Percentiles rank a stretch among this genome's conserved stretches.
Evolutionary conservation across 2,888 invertebrate genomes (phyloP).

Genomic region (Anticlea derivata): DNA sequence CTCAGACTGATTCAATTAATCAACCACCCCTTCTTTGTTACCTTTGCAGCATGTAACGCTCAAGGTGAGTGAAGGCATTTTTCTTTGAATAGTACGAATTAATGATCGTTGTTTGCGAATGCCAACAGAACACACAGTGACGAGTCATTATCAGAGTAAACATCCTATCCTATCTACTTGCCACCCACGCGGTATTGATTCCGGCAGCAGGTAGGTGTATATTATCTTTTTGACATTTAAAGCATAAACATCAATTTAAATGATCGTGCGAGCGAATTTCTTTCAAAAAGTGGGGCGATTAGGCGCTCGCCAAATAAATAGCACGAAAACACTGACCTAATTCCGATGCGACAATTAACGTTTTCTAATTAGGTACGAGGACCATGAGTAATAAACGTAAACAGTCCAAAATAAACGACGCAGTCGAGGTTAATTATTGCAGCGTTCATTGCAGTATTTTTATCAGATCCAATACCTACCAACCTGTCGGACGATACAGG

Average conservation of each 20-base stretch:
- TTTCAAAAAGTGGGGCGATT: too few relatives aligned
- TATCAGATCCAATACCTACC: conserved; percentile 17
- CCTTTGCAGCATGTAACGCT: conserved; percentile 22
- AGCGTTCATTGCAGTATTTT: conserved; percentile 22
- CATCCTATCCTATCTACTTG: conserved; percentile 5
- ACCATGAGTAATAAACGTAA: conserved; percentile 1
- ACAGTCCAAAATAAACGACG: conserved; percentile 25
- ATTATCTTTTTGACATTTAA: too few relatives aligned
- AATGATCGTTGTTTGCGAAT: conserved; percentile 34
- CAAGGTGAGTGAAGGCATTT: conserved; percentile 36
- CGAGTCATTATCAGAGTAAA: conserved; percentile 29
- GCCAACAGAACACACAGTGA: conserved; percentile 23
- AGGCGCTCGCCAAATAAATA: too few relatives aligned
- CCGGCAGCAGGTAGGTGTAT: background rate
- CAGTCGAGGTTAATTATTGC: conserved; percentile 21
- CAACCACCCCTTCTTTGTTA: conserved; percentile 31
- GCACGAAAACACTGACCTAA: background rate
- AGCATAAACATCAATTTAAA: too few relatives aligned
- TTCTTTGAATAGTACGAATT: conserved; percentile 30
- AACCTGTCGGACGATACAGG: conserved; percentile 10
- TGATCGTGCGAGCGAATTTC: too few relatives aligned
- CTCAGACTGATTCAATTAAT: conserved; percentile 31
- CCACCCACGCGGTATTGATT: conserved; percentile 27
- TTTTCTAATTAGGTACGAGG: conserved; percentile 2
- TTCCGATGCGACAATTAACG: conserved; percentile 2